Percentiles rank a stretch among this genome's conserved stretches.
phyloP scores from a whole-genome alignment of 2,113 vertebrate genomes.

The Brachyistius frenatus region DNA sequence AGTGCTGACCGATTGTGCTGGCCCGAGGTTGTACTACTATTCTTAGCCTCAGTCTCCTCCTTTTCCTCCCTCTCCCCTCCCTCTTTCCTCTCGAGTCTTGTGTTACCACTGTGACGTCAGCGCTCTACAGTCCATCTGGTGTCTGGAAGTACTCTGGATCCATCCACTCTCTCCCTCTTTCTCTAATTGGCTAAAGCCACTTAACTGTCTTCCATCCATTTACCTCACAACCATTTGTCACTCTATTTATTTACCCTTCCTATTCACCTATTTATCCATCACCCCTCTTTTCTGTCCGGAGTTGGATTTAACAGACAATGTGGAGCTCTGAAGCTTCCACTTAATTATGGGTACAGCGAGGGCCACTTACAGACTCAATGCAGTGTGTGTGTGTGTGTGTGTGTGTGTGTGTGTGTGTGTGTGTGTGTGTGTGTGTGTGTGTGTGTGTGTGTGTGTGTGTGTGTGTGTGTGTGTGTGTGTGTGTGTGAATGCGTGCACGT shows the following conservation, averaged over 20 bases:
- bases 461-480: not conserved
- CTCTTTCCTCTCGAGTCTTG: constrained; percentile 42
- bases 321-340: constrained; percentile 12
- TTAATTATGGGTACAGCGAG: constrained; percentile 34
- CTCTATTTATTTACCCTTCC: constrained; percentile 44
- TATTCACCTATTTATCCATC: constrained; percentile 47
- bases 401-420: constrained; percentile 9
- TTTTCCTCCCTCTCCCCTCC: constrained; percentile 49
- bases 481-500: constrained; percentile 6
- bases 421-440: not conserved
- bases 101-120: constrained; percentile 60
- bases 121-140: constrained; percentile 53
- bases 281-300: constrained; percentile 14
- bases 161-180: constrained; percentile 20
- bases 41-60: constrained; percentile 69
- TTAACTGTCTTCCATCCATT: constrained; percentile 35
- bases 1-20: constrained; percentile 55
- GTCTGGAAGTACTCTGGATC: constrained; percentile 58
- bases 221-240: constrained; percentile 15
- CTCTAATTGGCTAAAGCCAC: constrained; percentile 55
- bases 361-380: constrained; percentile 29
- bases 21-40: constrained; percentile 72
- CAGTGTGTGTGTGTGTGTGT: not conserved
- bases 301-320: constrained; percentile 15
- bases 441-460: too few species aligned